A percentile compares a stretch with the other conserved stretches of the same genome.
phyloP scores from a whole-genome alignment of 2,888 invertebrate genomes.

The Baronia brevicornis region DNA sequence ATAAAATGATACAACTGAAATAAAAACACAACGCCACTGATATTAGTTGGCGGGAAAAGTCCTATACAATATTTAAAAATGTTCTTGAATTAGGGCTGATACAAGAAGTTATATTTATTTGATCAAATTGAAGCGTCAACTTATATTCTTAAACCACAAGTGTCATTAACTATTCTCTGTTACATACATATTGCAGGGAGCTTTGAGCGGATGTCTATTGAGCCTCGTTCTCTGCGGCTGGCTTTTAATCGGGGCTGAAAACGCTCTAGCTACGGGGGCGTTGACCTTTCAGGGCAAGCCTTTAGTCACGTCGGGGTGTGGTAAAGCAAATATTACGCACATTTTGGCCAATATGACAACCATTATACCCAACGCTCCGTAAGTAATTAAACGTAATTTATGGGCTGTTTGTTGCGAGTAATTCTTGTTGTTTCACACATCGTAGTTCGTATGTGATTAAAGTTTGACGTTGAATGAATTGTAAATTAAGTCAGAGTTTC shows the following conservation, averaged over 20 bases:
- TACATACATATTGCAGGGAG: slow-evolving; percentile 49
- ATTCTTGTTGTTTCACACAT: slow-evolving; percentile 14
- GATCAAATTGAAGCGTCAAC: slow-evolving; percentile 3
- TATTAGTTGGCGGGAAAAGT: no score
- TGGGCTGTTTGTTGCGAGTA: slow-evolving; percentile 15
- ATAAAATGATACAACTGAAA: no score
- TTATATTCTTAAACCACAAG: no score
- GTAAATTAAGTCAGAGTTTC: no score
- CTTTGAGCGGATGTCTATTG: slow-evolving; percentile 67
- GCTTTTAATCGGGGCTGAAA: slow-evolving; percentile 69
- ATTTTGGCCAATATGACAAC: slow-evolving; percentile 41
- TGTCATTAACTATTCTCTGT: slow-evolving; percentile 4
- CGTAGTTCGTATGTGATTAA: slow-evolving; percentile 14
- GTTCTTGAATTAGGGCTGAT: no score
- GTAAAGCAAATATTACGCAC: slow-evolving; percentile 57
- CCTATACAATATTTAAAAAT: no score
- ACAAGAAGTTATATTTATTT: slow-evolving; percentile 14
- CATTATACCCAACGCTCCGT: slow-evolving; percentile 41
- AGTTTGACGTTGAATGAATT: slow-evolving; percentile 10
- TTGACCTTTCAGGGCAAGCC: slow-evolving; percentile 69
- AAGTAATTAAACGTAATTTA: slow-evolving; percentile 29
- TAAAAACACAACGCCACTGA: no score
- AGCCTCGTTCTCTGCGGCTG: slow-evolving; percentile 68
- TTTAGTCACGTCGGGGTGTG: slow-evolving; percentile 55
- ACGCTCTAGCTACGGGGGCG: slow-evolving; percentile 60